Evolutionary conservation across 2,888 invertebrate species (phyloP), one percentile per base, ranked within the genome.

Genomic region (Pheosia tremula): DNA sequence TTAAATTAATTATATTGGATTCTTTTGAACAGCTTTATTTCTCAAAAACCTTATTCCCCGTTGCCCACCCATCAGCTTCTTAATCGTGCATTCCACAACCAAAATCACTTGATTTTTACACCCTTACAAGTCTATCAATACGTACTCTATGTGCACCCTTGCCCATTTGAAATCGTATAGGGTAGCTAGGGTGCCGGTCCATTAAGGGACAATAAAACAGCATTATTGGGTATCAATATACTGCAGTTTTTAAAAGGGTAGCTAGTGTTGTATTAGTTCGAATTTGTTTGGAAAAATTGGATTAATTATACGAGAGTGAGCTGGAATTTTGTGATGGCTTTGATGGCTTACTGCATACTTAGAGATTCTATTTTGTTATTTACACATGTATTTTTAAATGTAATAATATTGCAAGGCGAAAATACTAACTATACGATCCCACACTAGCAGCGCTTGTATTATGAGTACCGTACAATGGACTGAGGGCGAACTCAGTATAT

Each of bases 121-220:
- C 37, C 8, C 13, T 13, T 56, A 38, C 47, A 24, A 59, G 63
- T 73, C 62, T 65, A 75, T 75, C 66, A 74, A 75, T 67, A 61
- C 61, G 63, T 58, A 64, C 65, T 66, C 56, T 63, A 69, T 70
- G 70, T 70, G 62, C 66, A 65, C 49, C 6, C 69, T 58, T 61
- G 57, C 37, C 45, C 47, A 56, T 41, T 60, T 52, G 47, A 37
- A n/a, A 49, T 43, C 52, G 49, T 50, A 57, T 7, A 43, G 45
- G 11, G 56, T 24, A 24, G 13, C 56, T 39, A 64, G 71, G 74
- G 61, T 61, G 68, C 65, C 60, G 70, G 76, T 82, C 78, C 83
- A 87, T 86, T 84, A 86, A 77, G 74, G 80, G 63, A 83, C 86
- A 86, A 86, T 86, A 81, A 80, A 75, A 69, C 72, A 71, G 73